phyloP scores from a whole-genome alignment of 2,797 vertebrate genomes.

The Oryzias sinensis region DNA sequence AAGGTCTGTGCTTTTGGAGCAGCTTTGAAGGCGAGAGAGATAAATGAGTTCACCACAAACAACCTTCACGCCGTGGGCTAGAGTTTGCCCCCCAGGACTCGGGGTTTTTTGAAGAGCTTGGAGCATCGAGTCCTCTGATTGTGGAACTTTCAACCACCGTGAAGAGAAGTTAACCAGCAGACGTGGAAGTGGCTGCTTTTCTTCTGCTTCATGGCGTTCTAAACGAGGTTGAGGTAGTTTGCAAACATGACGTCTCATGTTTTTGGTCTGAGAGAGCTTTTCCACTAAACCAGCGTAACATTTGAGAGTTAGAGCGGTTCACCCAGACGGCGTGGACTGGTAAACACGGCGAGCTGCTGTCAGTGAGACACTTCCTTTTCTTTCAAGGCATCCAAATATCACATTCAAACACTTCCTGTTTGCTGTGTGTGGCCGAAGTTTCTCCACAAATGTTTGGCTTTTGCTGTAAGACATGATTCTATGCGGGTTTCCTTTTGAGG shows the following conservation, averaged over 20 bases:
- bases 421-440: neutral
- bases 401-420: constrained; percentile 29
- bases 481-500: constrained; percentile 39
- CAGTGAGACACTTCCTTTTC: constrained; percentile 38
- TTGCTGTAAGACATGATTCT: constrained; percentile 10
- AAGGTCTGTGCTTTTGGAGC: constrained; percentile 16
- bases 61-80: constrained; percentile 22
- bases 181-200: no score
- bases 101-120: constrained; percentile 10
- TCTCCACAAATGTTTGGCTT: constrained; percentile 31
- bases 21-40: neutral
- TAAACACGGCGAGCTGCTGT: constrained; percentile 17
- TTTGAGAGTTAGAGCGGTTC: neutral
- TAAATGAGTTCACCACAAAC: constrained; percentile 1
- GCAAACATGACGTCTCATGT: no score
- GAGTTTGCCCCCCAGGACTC: constrained; percentile 1
- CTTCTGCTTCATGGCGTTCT: no score
- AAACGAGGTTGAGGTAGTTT: no score
- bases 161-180: no score
- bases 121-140: constrained; percentile 19
- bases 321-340: neutral
- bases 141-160: constrained; percentile 1
- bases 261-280: no score
- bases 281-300: no score
- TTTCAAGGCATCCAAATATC: neutral